Evolutionary conservation across 2,113 vertebrate genomes (phyloP).

Genomic region (Tragelaphus scriptus): DNA sequence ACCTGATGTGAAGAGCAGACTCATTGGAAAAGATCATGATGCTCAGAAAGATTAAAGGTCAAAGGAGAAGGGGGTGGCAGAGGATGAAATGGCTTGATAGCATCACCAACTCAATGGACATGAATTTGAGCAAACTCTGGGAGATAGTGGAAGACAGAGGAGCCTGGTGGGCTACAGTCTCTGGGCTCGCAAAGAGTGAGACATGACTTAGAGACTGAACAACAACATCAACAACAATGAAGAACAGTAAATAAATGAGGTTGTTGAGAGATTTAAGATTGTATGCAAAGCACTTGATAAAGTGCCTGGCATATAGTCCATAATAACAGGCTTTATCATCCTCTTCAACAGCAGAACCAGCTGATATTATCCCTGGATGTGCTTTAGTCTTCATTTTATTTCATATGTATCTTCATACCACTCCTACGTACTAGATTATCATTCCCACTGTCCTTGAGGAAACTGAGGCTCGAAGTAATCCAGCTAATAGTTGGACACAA

Average conservation of each 20-base stretch:
- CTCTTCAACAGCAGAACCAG: too few relatives aligned
- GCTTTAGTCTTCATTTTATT: neutral
- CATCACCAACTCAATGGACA: neutral
- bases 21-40: neutral
- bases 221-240: neutral
- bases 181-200: neutral
- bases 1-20: neutral
- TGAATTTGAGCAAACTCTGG: neutral
- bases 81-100: neutral
- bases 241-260: neutral
- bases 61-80: neutral
- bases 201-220: neutral
- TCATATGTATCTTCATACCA: neutral
- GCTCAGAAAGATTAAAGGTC: neutral
- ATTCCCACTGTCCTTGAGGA: neutral
- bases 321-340: neutral
- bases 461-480: neutral
- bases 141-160: neutral
- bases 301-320: neutral
- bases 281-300: neutral
- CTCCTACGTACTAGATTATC: neutral
- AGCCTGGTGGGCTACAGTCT: neutral
- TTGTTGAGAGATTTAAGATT: neutral
- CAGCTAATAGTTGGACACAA: neutral
- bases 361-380: neutral